Conservation (phyloP, 2,888 invertebrate genomes). For the Hecatera dysodea region DNA sequence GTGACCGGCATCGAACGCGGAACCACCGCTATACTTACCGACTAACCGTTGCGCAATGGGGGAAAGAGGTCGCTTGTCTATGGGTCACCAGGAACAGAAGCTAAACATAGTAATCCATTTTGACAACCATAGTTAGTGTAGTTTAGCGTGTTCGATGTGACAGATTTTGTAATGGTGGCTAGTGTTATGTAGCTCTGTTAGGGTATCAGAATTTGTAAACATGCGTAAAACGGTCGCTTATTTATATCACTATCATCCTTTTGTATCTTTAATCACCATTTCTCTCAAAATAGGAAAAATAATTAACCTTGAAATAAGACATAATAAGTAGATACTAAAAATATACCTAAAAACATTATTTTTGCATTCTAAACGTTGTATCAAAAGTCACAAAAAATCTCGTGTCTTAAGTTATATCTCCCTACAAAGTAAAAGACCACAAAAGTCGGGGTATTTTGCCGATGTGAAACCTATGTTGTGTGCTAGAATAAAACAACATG, state of each 20-base stretch:
- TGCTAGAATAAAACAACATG: too few relatives aligned
- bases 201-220: background rate
- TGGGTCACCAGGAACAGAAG: conserved; percentile 38
- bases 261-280: too few relatives aligned
- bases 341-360: too few relatives aligned
- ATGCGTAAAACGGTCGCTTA: background rate
- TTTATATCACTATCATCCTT: background rate
- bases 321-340: too few relatives aligned
- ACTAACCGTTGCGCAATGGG: conserved; percentile 59
- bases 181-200: background rate
- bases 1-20: conserved; percentile 67
- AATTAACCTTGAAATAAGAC: too few relatives aligned
- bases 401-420: too few relatives aligned
- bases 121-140: conserved; percentile 36
- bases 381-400: too few relatives aligned
- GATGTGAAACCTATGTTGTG: too few relatives aligned
- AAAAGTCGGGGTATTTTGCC: too few relatives aligned
- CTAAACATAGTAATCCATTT: conserved; percentile 45
- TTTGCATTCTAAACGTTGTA: too few relatives aligned
- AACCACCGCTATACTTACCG: conserved; percentile 48
- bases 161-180: conserved; percentile 11
- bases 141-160: conserved; percentile 12
- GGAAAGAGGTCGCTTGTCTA: conserved; percentile 48
- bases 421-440: too few relatives aligned
- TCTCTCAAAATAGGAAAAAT: too few relatives aligned